These are phyloP conservation scores for Spondyliosoma cantharus DNA, from an alignment of 2,797 vertebrate species.

Conservation along the genomic window DNA sequence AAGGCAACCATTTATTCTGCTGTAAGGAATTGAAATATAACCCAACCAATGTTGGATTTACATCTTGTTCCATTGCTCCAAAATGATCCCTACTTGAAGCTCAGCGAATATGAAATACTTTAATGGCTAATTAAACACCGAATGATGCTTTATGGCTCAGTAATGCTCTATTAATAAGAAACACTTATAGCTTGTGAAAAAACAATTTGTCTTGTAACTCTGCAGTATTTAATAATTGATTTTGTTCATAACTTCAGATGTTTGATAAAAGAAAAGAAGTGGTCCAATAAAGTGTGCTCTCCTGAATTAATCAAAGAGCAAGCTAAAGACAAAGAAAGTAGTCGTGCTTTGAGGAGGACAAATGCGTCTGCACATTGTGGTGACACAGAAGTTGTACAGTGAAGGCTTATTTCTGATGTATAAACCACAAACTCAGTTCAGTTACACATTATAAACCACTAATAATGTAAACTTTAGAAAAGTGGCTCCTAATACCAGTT, in stretches of 20 bases:
- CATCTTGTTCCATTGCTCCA: not conserved
- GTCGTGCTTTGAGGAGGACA: not conserved
- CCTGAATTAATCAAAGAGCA: not conserved
- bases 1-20: not conserved
- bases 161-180: not conserved
- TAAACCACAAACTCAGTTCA: not conserved
- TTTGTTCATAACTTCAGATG: not conserved
- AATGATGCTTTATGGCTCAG: not conserved
- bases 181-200: not conserved
- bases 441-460: not conserved
- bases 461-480: slow-evolving; percentile 15
- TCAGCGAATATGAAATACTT: not conserved
- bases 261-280: not conserved
- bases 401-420: not conserved
- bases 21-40: not conserved
- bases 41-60: not conserved
- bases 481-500: slow-evolving; percentile 3
- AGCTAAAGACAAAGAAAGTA: not conserved
- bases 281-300: not conserved
- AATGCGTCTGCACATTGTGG: not conserved
- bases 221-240: not conserved
- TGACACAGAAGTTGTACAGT: not conserved
- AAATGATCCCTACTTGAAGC: not conserved
- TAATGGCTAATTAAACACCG: not conserved
- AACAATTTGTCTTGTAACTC: not conserved